A percentile compares a stretch with the other conserved stretches of the same genome.
Conservation (phyloP, 64 coral and sea anemone genomes). For the Acropora tenuis region DNA sequence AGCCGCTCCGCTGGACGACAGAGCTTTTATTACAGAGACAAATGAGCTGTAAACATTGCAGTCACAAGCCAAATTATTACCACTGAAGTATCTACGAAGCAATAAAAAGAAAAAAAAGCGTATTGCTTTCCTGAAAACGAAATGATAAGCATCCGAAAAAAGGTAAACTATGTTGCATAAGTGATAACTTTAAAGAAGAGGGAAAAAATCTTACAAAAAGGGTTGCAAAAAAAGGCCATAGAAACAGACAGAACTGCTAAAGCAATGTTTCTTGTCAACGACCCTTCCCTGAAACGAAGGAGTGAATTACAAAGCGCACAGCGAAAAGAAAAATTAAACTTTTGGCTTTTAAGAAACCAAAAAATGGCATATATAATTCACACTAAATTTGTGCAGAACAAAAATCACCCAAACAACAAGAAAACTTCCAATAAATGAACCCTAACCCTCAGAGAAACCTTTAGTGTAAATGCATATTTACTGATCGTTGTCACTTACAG, state of each 20-base stretch:
- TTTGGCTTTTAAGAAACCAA: too few relatives aligned
- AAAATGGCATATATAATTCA: neutral
- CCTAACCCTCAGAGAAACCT: too few relatives aligned
- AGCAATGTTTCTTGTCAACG: too few relatives aligned
- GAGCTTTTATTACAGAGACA: conserved; percentile 71
- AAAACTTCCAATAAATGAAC: too few relatives aligned
- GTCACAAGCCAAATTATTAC: conserved; percentile 77
- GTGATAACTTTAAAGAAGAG: too few relatives aligned
- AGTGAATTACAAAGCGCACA: too few relatives aligned
- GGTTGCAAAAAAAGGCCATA: neutral
- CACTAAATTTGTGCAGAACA: neutral
- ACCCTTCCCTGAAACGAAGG: too few relatives aligned
- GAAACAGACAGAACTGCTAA: too few relatives aligned
- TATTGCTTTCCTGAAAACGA: neutral
- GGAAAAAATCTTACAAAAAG: neutral
- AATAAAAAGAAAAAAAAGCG: neutral
- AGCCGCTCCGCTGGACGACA: conserved; percentile 28
- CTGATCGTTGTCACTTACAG: conserved; percentile 62
- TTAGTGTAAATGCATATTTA: neutral
- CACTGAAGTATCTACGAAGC: conserved; percentile 35
- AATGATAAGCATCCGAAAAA: too few relatives aligned
- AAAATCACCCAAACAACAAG: too few relatives aligned
- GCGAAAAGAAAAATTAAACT: neutral
- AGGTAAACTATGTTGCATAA: too few relatives aligned
- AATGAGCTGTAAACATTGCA: conserved; percentile 97